These are phyloP conservation scores for Colletes latitarsis DNA, from an alignment of 1,140 invertebrate species.

Conservation along the genomic window DNA sequence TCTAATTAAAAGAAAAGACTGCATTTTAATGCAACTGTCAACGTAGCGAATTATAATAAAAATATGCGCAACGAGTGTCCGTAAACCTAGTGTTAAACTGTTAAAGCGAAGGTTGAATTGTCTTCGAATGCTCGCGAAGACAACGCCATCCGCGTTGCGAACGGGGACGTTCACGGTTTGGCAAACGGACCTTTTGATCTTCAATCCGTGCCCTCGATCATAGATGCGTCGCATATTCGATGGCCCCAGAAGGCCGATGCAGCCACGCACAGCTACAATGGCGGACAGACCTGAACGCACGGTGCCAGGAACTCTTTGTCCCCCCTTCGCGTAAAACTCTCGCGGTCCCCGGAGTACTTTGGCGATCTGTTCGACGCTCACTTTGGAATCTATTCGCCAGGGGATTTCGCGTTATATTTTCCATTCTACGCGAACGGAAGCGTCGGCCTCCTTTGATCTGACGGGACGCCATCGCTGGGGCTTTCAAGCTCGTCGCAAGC, in stretches of 20 bases:
- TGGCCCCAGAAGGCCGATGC: conserved; percentile 18
- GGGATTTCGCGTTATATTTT: conserved; percentile 44
- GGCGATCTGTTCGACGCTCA: conserved; percentile 32
- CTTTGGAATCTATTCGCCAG: conserved; percentile 50
- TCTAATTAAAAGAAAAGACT: too few relatives aligned
- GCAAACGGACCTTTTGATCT: conserved; percentile 37
- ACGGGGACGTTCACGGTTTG: background rate
- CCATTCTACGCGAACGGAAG: conserved; percentile 41
- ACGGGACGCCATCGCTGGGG: conserved; percentile 8
- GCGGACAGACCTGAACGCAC: background rate
- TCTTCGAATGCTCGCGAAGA: too few relatives aligned
- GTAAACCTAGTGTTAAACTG: too few relatives aligned
- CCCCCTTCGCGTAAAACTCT: conserved; percentile 44
- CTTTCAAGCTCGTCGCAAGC: conserved; percentile 59
- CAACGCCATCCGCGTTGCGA: too few relatives aligned
- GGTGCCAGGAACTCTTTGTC: conserved; percentile 31
- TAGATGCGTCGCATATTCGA: conserved; percentile 36
- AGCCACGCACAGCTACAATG: background rate
- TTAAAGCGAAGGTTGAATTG: too few relatives aligned
- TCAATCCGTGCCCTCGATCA: conserved; percentile 17
- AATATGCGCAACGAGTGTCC: too few relatives aligned
- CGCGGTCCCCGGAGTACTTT: conserved; percentile 39
- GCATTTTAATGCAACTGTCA: too few relatives aligned
- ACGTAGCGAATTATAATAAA: too few relatives aligned
- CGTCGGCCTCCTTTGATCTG: conserved; percentile 59